Percentiles rank a stretch among this genome's conserved stretches.
Evolutionary conservation across 2,797 vertebrate species (phyloP).

Genomic region (Kryptopterus vitreolus): DNA sequence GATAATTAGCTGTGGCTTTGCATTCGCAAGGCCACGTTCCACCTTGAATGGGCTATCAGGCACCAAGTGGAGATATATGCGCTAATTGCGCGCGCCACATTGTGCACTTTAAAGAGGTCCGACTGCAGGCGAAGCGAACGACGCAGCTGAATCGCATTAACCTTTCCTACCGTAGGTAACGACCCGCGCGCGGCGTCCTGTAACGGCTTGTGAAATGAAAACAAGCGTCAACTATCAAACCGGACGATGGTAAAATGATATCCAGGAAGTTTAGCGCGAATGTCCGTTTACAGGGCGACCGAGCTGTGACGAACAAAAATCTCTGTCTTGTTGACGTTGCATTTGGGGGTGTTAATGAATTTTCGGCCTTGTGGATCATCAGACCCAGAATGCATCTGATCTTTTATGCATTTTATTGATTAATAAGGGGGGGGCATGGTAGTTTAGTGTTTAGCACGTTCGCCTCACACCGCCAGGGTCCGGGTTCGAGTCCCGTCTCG

Average conservation of each 20-base stretch:
- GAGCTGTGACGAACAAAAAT: too few species aligned
- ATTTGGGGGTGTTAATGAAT: not conserved
- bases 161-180: conserved; percentile 44
- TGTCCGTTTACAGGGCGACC: not conserved
- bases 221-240: not conserved
- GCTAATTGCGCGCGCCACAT: conserved; percentile 47
- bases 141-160: conserved; percentile 45
- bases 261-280: not conserved
- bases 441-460: too few species aligned
- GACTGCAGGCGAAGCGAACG: conserved; percentile 42
- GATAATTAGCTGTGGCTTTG: conserved; percentile 49
- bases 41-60: conserved; percentile 47
- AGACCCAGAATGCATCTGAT: not conserved
- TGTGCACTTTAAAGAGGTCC: conserved; percentile 49
- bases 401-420: too few species aligned
- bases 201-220: too few species aligned
- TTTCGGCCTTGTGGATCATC: conserved; percentile 4
- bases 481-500: too few species aligned
- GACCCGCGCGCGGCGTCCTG: conserved; percentile 22
- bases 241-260: conserved; percentile 19
- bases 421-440: too few species aligned
- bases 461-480: too few species aligned
- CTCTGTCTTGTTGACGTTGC: not conserved
- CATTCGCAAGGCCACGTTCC: conserved; percentile 40
- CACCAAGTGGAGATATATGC: conserved; percentile 36